Percentiles rank a stretch among this genome's conserved stretches.
phyloP scores from a whole-genome alignment of 1,140 invertebrate species.

The Leptestheria dahalacensis region DNA sequence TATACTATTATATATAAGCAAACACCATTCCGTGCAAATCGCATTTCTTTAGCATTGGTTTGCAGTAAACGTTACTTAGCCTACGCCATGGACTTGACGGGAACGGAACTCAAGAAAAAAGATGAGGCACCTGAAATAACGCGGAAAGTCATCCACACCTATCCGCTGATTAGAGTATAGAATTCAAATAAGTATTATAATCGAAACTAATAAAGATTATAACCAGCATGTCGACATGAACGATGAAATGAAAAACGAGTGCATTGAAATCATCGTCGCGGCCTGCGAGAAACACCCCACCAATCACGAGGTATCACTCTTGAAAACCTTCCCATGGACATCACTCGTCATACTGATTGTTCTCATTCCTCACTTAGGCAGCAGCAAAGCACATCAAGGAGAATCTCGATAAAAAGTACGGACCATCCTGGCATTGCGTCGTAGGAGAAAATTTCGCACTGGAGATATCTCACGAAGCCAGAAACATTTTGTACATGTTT shows the following conservation, averaged over 20 bases:
- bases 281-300: conserved; percentile 37
- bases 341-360: neutral
- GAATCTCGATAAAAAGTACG: conserved; percentile 85
- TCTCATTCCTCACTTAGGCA: conserved; percentile 30
- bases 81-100: neutral
- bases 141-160: conserved; percentile 12
- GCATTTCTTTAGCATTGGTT: too few relatives aligned
- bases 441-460: conserved; percentile 90
- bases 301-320: conserved; percentile 33
- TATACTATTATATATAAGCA: too few relatives aligned
- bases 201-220: too few relatives aligned
- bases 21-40: too few relatives aligned
- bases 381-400: conserved; percentile 83
- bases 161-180: conserved; percentile 14
- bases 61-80: too few relatives aligned
- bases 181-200: too few relatives aligned
- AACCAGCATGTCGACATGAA: conserved; percentile 35
- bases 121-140: neutral
- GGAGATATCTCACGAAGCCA: conserved; percentile 76
- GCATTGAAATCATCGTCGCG: conserved; percentile 37
- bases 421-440: conserved; percentile 79
- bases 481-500: conserved; percentile 79
- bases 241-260: conserved; percentile 36
- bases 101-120: neutral
- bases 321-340: neutral